Base-by-base conservation (phyloP, 2,113 vertebrate species). In the Forbesichthys agassizii region DNA sequence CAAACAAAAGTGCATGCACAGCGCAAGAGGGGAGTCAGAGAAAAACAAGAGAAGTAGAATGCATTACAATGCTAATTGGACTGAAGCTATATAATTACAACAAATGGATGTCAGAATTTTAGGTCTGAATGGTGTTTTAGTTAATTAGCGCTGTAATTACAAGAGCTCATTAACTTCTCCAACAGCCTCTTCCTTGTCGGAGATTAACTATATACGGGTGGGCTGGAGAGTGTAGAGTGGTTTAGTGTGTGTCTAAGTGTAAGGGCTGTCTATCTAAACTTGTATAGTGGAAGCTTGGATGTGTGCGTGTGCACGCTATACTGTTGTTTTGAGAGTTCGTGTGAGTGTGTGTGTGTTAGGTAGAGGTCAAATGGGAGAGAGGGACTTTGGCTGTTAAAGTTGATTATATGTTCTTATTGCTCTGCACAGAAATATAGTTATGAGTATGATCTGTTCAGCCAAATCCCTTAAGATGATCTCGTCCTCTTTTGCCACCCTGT, bases 131-230 rank as follows among this genome's bases (percentile, higher is more conserved):
- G 87, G 91, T 93, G 91, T 93, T 94, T 94, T 93, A 94, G 92
- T 93, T 94, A 92, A 93, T 94, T 93, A 94, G 91, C 69, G 86
- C 92, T 92, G 92, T 92, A 93, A 94, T 94, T 94, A 93, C 90
- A 90, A 93, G 90, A 89, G 90, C 93, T 93, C 91, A 92, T 94
- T 94, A 93, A 90, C 89, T 91, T 92, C 86, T 89, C 79, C 79
- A 88, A 76, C 91, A 82, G 81, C 81, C 86, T 81, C 84, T 77
- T 88, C 84, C 88, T 87, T 89, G 87, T 89, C 81, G 85, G 82
- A 87, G 90, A 79, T 77, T 79, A 86, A 77, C 79, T 86, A 66
- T 82, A 74, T 79, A 84, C 82, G 84, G 84, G 87, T 85, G 84
- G 86, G 88, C 73, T 88, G 78, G 82, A 82, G 77, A 84, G 88